These are phyloP conservation scores for Athalia rosae DNA, from an alignment of 2,888 invertebrate genomes.

Conservation along the genomic window DNA sequence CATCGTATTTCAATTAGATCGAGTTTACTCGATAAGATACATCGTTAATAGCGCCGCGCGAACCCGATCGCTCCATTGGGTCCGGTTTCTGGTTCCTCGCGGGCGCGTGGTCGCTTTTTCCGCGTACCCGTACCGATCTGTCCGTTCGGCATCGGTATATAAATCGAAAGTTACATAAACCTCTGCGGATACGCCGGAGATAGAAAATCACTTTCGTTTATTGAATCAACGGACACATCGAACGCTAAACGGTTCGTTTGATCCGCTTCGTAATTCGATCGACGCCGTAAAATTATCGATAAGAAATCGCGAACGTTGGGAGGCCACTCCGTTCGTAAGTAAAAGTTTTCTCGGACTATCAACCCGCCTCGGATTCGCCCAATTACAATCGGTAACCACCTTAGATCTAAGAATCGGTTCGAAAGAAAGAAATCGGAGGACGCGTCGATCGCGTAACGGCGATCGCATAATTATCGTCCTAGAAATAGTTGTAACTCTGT, in stretches of 20 bases:
- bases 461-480: background rate
- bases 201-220: conserved; percentile 63
- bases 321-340: conserved; percentile 57
- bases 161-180: conserved; percentile 38
- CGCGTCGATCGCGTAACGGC: conserved; percentile 18
- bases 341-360: conserved; percentile 3
- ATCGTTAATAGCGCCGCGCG: conserved; percentile 12
- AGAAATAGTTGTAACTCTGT: background rate
- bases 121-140: background rate
- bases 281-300: conserved; percentile 56
- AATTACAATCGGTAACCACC: background rate
- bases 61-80: background rate
- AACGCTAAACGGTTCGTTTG: conserved; percentile 63
- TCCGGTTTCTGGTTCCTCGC: conserved; percentile 1
- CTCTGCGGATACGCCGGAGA: conserved; percentile 37
- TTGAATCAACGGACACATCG: too few relatives aligned
- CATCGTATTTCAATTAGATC: conserved; percentile 42
- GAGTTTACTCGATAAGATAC: conserved; percentile 34
- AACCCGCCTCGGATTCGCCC: background rate
- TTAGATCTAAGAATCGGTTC: background rate
- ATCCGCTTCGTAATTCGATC: conserved; percentile 61
- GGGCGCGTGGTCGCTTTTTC: background rate
- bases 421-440: background rate
- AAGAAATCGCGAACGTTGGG: background rate
- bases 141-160: conserved; percentile 32